Evolutionary conservation across 2,797 vertebrate genomes (phyloP).

Genomic region (Eulemur mongoz): DNA sequence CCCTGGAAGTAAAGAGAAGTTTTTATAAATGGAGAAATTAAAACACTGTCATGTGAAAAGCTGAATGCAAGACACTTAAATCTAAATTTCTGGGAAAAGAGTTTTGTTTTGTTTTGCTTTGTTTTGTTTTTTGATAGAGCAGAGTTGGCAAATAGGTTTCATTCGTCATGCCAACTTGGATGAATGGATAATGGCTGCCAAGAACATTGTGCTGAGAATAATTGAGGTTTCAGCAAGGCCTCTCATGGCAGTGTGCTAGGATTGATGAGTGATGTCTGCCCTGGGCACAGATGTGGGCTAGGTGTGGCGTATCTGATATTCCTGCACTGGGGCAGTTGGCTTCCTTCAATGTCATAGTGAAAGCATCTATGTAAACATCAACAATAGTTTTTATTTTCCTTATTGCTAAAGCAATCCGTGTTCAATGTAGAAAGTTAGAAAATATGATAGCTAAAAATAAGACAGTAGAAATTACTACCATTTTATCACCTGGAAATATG

Average conservation of each 20-base stretch:
- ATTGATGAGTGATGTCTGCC: not conserved
- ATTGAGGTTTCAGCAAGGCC: not conserved
- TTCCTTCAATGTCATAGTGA: not conserved
- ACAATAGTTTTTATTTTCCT: not conserved
- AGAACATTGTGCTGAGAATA: not conserved
- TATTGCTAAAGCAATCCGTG: not conserved
- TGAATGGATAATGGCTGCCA: not conserved
- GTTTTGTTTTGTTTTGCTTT: not conserved
- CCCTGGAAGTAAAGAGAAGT: not conserved
- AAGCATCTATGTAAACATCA: not conserved
- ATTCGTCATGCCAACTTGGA: not conserved
- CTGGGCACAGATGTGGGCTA: not conserved
- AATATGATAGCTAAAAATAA: not conserved
- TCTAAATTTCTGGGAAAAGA: not conserved
- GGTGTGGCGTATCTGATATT: not conserved
- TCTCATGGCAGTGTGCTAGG: not conserved
- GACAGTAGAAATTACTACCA: not conserved
- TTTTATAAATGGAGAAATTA: not conserved
- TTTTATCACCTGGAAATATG: not conserved
- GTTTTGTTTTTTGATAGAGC: not conserved
- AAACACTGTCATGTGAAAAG: not conserved
- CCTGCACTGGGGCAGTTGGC: not conserved
- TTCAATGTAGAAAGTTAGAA: not conserved
- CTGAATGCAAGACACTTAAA: not conserved
- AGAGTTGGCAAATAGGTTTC: not conserved